Conservation (phyloP, 2,113 vertebrate genomes). For the Phasianus colchicus region DNA sequence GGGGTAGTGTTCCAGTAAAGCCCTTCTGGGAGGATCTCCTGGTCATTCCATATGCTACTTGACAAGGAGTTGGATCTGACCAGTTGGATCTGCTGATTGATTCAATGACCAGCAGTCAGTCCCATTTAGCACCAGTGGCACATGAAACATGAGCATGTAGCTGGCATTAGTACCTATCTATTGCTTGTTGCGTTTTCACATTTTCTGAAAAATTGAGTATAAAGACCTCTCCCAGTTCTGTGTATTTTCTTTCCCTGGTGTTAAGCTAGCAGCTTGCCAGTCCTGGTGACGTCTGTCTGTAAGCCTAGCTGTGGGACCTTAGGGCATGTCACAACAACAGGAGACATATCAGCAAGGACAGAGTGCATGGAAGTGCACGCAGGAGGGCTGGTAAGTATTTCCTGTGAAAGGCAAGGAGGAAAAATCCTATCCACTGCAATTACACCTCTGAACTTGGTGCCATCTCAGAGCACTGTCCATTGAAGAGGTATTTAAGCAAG, state of each 20-base stretch:
- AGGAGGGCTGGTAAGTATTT: neutral
- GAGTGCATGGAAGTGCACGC: neutral
- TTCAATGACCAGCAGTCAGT: neutral
- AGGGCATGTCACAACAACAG: neutral
- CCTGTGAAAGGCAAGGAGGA: neutral
- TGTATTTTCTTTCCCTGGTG: neutral
- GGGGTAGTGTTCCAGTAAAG: neutral
- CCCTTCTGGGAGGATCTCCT: neutral
- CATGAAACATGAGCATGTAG: neutral
- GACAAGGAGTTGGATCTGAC: neutral
- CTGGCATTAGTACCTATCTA: neutral
- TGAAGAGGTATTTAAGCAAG: neutral
- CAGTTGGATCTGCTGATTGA: neutral
- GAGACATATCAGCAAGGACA: fast-evolving
- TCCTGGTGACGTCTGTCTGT: neutral
- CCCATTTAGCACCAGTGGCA: neutral
- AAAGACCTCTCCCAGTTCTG: neutral
- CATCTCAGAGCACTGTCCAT: neutral
- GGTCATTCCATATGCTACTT: neutral
- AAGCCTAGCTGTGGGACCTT: neutral
- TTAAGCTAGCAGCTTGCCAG: neutral
- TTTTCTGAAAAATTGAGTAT: neutral
- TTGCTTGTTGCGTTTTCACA: neutral
- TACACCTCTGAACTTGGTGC: neutral
- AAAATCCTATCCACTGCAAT: neutral